Percentiles rank a stretch among this genome's conserved stretches.
Evolutionary conservation across 2,113 vertebrate species (phyloP).

Genomic region (Bathybates hornii): DNA sequence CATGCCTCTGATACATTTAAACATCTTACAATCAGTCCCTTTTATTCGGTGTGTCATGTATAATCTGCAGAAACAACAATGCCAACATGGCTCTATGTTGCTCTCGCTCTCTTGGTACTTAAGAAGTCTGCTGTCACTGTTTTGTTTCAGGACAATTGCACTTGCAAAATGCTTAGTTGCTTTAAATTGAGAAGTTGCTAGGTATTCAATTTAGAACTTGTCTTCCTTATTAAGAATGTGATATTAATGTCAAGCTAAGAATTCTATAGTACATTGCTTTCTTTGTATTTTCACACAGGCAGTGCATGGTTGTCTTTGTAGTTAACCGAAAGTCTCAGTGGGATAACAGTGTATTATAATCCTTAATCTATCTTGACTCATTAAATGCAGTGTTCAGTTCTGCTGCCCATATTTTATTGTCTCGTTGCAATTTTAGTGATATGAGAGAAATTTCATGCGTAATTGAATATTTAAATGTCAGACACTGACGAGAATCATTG

Average conservation of each 20-base stretch:
- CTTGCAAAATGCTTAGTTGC: background rate
- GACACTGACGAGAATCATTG: slow-evolving; percentile 26
- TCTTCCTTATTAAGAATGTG: slow-evolving; percentile 15
- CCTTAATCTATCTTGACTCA: slow-evolving; percentile 52
- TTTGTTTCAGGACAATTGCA: slow-evolving; percentile 45
- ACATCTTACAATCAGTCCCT: slow-evolving; percentile 56
- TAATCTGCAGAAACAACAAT: slow-evolving; percentile 67
- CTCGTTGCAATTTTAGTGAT: slow-evolving; percentile 3
- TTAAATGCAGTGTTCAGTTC: slow-evolving; percentile 43
- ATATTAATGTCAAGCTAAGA: slow-evolving; percentile 33
- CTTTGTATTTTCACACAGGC: slow-evolving; percentile 28
- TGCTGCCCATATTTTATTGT: slow-evolving; percentile 29
- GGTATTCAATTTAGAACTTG: slow-evolving; percentile 41
- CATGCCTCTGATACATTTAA: slow-evolving; percentile 62
- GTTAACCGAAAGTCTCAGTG: slow-evolving; percentile 42
- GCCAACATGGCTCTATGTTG: slow-evolving; percentile 42
- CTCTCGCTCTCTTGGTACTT: slow-evolving; percentile 23
- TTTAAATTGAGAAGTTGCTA: slow-evolving; percentile 20
- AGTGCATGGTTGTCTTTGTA: slow-evolving; percentile 43
- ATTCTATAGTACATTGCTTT: background rate
- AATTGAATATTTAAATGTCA: slow-evolving; percentile 62
- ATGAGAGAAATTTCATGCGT: slow-evolving; percentile 39
- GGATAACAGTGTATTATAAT: slow-evolving; percentile 41
- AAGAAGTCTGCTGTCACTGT: slow-evolving; percentile 10
- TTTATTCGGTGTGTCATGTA: slow-evolving; percentile 62